Evolutionary conservation across 2,888 invertebrate genomes (phyloP).

Genomic region (Pegoplata infirma): DNA sequence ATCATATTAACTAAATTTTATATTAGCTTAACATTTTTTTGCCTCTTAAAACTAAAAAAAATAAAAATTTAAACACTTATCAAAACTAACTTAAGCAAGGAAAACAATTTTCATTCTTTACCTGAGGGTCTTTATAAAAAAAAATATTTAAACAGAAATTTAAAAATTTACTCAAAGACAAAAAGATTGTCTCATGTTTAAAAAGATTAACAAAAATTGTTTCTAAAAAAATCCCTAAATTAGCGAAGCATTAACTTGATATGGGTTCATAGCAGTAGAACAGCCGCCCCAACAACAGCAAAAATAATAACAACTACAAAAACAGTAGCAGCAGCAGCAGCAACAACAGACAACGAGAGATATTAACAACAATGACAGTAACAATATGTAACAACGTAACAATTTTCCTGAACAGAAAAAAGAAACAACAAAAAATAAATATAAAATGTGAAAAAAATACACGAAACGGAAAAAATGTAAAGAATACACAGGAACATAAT

Average conservation of each 20-base stretch:
- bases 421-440: neutral
- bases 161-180: neutral
- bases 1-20: too few species aligned
- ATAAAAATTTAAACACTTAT: neutral
- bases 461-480: neutral
- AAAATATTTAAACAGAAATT: neutral
- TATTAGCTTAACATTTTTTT: too few species aligned
- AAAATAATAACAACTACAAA: neutral
- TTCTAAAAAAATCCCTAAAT: slow-evolving; percentile 32
- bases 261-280: slow-evolving; percentile 17
- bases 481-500: slow-evolving; percentile 40
- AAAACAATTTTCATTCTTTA: neutral
- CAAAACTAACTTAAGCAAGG: neutral
- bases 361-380: slow-evolving; percentile 30
- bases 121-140: neutral
- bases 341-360: slow-evolving; percentile 1
- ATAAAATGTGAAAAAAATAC: neutral
- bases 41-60: too few species aligned
- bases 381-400: slow-evolving; percentile 40
- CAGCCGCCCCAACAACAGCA: neutral
- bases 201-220: slow-evolving; percentile 23
- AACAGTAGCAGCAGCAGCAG: neutral
- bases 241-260: slow-evolving; percentile 51
- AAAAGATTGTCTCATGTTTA: slow-evolving; percentile 17
- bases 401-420: slow-evolving; percentile 37